A percentile compares a stretch with the other conserved stretches of the same genome.
phyloP scores from a whole-genome alignment of 1,140 invertebrate genomes.

The Papilio polytes region DNA sequence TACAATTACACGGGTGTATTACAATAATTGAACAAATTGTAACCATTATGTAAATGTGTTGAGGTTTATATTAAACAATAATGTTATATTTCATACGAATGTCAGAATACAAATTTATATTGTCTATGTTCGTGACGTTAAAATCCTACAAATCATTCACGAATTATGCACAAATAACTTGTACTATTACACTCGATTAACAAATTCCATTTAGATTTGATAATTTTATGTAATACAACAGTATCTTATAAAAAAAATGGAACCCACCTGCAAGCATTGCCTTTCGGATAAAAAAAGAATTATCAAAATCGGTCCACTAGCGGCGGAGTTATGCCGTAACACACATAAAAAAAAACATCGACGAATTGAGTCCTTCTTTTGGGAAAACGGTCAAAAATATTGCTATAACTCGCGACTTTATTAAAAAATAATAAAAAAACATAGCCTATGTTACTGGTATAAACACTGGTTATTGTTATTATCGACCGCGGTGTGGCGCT shows the following conservation, averaged over 20 bases:
- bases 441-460: not conserved
- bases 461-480: constrained; percentile 46
- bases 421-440: no score
- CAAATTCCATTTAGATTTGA: not conserved
- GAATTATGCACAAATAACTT: not conserved
- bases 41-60: not conserved
- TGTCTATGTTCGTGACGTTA: not conserved
- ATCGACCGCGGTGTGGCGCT: constrained; percentile 39
- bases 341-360: no score
- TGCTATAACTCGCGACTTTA: no score
- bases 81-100: constrained; percentile 12
- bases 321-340: no score
- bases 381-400: no score
- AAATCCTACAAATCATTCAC: constrained; percentile 5
- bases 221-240: not conserved
- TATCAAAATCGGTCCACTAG: no score
- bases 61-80: constrained; percentile 5
- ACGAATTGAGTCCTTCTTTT: no score
- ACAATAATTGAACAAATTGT: not conserved
- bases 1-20: constrained; percentile 12
- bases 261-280: no score
- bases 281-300: no score
- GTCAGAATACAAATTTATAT: constrained; percentile 1
- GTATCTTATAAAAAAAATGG: no score
- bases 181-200: not conserved